phyloP scores from a whole-genome alignment of 1,140 invertebrate species.

The Gonatopus flavifemur region DNA sequence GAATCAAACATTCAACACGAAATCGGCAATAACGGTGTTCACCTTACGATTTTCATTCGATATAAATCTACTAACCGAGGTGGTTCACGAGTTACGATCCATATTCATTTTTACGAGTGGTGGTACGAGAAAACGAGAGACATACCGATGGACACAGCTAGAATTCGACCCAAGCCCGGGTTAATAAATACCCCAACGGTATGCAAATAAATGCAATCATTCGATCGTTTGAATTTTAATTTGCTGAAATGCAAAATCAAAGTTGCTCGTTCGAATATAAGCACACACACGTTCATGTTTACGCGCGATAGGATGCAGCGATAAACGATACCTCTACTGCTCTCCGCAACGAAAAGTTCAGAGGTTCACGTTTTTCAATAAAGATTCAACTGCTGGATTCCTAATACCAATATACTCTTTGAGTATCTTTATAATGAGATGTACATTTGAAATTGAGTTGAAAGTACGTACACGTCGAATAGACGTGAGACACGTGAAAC shows the following conservation, averaged over 20 bases:
- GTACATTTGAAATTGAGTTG: no score
- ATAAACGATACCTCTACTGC: constrained; percentile 14
- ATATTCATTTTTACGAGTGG: constrained; percentile 32
- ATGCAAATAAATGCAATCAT: constrained; percentile 39
- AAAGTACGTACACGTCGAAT: no score
- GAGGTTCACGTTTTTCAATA: no score
- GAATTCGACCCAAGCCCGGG: constrained; percentile 8
- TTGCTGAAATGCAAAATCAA: constrained; percentile 31
- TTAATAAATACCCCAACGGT: constrained; percentile 37
- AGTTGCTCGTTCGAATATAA: constrained; percentile 12
- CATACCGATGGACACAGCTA: not conserved
- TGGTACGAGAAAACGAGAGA: constrained; percentile 8
- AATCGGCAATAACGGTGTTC: no score
- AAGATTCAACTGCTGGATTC: no score
- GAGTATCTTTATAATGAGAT: no score
- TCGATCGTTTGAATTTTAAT: constrained; percentile 40
- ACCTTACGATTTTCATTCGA: no score
- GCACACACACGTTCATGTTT: constrained; percentile 3
- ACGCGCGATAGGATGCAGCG: no score
- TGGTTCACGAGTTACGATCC: constrained; percentile 18
- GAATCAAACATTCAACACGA: no score
- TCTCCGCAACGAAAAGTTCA: not conserved
- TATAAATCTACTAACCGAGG: constrained; percentile 26
- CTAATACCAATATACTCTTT: no score
- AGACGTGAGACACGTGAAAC: no score